phyloP scores from a whole-genome alignment of 2,113 vertebrate species.

The Ctenomys sociabilis region DNA sequence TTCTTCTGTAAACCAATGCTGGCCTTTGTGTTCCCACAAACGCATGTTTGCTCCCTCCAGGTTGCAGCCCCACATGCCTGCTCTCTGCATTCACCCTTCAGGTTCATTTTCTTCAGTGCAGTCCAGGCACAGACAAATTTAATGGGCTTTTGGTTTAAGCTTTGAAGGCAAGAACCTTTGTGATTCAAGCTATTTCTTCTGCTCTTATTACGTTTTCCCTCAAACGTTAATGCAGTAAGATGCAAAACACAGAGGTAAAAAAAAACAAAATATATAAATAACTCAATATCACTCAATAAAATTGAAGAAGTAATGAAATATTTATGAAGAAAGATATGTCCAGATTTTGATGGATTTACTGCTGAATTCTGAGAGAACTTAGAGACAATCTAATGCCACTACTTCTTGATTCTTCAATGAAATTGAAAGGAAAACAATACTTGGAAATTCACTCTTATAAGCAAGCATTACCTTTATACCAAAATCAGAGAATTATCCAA shows the following conservation, averaged over 20 bases:
- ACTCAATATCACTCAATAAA: background rate
- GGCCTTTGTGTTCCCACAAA: background rate
- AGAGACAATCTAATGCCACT: background rate
- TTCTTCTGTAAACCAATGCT: rapidly evolving
- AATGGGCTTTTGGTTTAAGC: background rate
- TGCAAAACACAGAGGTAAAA: background rate
- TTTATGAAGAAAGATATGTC: background rate
- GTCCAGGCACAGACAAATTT: rapidly evolving
- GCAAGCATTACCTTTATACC: background rate
- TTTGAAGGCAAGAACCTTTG: background rate
- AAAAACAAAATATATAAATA: background rate
- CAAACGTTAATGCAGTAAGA: background rate
- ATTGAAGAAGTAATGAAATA: background rate
- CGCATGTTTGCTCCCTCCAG: background rate
- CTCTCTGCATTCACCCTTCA: background rate
- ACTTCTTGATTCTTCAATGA: background rate
- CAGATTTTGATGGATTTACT: background rate
- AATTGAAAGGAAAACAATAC: background rate
- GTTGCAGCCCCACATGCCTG: rapidly evolving
- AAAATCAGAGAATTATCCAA: background rate
- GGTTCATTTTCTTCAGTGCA: no score
- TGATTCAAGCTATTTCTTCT: rapidly evolving
- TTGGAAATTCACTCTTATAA: background rate
- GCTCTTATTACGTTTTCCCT: background rate
- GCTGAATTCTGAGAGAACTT: background rate